A percentile compares a stretch with the other conserved stretches of the same genome.
These are phyloP conservation scores for Oryzias dopingdopingensis DNA, from an alignment of 2,797 vertebrate genomes.

Conservation along the genomic window DNA sequence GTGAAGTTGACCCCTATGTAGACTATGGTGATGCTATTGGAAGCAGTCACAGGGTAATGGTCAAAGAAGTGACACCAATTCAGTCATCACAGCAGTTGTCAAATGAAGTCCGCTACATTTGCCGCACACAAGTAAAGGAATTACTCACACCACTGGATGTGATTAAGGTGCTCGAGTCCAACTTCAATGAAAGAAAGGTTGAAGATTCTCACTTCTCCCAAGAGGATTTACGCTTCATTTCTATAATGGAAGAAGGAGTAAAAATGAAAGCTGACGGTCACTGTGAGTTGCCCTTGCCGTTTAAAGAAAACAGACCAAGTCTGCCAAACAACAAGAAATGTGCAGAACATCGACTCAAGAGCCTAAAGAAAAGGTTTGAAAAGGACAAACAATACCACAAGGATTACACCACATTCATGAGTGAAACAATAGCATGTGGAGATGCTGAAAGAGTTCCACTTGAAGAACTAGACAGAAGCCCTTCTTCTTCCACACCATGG, in stretches of 20 bases:
- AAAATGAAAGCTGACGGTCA: slow-evolving; percentile 9
- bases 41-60: slow-evolving; percentile 13
- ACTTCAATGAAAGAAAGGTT: slow-evolving; percentile 9
- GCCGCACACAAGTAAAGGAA: neutral
- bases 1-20: neutral
- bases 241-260: slow-evolving; percentile 4
- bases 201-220: slow-evolving; percentile 7
- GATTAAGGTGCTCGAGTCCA: neutral
- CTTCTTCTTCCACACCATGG: no score
- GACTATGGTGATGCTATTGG: neutral
- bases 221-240: slow-evolving; percentile 3
- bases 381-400: neutral
- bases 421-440: no score
- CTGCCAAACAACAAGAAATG: slow-evolving; percentile 5
- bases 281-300: slow-evolving; percentile 6
- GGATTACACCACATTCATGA: no score
- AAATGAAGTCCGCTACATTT: slow-evolving; percentile 9
- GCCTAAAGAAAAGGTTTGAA: slow-evolving; percentile 13
- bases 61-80: slow-evolving; percentile 6
- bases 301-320: slow-evolving; percentile 1
- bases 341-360: neutral
- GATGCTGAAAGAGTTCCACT: no score
- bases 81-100: neutral
- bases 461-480: no score
- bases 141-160: slow-evolving; percentile 2